These are phyloP conservation scores for Caenorhabditis briggsae DNA, from an alignment of 1,140 invertebrate species.

Conservation along the genomic window DNA sequence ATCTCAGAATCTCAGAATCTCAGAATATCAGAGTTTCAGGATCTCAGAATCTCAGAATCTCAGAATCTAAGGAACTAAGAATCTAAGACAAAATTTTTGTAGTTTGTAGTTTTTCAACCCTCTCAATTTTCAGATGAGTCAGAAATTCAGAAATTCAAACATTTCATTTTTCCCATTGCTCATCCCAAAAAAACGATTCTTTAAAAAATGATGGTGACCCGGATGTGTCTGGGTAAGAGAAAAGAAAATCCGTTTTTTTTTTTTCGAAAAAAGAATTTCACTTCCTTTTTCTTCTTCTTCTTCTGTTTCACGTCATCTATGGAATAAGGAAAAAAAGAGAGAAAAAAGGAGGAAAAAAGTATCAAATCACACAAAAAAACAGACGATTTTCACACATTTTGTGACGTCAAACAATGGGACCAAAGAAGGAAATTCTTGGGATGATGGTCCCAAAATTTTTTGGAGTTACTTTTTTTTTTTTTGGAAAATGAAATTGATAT, in stretches of 20 bases:
- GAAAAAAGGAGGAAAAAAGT: neutral
- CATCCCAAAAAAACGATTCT: neutral
- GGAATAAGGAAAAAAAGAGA: neutral
- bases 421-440: neutral
- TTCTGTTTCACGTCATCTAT: constrained; percentile 13
- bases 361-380: neutral
- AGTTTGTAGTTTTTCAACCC: too few species aligned
- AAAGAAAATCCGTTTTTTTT: neutral
- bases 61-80: too few species aligned
- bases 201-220: neutral
- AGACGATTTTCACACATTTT: constrained; percentile 7
- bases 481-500: too few species aligned
- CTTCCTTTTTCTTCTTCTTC: neutral
- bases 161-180: neutral
- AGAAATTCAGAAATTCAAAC: too few species aligned
- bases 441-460: neutral
- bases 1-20: too few species aligned
- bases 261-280: constrained; percentile 15
- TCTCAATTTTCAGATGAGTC: too few species aligned
- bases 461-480: too few species aligned
- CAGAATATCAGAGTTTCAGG: too few species aligned
- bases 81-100: too few species aligned
- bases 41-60: too few species aligned
- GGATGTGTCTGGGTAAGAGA: neutral
- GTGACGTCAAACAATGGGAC: constrained; percentile 1